Base-by-base conservation (phyloP, 2,113 vertebrate genomes). In the Oreochromis spilurus region DNA sequence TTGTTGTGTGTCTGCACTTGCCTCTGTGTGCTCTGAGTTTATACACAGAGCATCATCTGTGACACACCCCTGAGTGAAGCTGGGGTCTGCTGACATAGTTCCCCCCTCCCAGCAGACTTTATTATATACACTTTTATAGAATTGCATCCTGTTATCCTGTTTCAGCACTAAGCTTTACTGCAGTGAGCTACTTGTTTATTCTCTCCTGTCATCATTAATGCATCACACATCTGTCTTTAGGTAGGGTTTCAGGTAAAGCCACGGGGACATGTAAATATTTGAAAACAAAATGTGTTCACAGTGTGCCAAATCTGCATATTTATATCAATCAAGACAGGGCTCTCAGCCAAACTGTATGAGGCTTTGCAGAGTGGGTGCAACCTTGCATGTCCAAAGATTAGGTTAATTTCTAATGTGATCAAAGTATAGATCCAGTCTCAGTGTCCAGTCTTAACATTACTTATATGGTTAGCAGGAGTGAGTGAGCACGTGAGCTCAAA, bases 51-150 rank as follows among this genome's bases (percentile, higher is more conserved):
- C 82, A 84, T 87, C 36, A 5, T 86, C 52, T 21, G 38, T 82
- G 90, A 92, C 91, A 88, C 92, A 70, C 92, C 94, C 91, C 88
- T 89, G 34, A 85, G 9, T 3, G 21, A 65, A 52, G 48, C 58
- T 16, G 72, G 36, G n/a, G 38, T 83, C 82, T 50, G 26, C 81
- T 29, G 21, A 75, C 60, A 60, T 79, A 58, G 58, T 54, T 4
- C 17, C 86, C 85, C 67, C 81, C 87, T 87, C 83, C 85, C 88
- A 70, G 17, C 2, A 31, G 57, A 45, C 12, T 53, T 45, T 11
- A 31, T 77, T 77, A 34, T 31, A 77, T n/a, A 52, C 7, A 3
- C 72, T 52, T 77, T 77, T 77, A 52, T 77, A 52, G 72, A 52
- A 77, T 34, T 34, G 6, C 16, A 19, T 77, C 26, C 9, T 31